Base-by-base conservation (phyloP, 2,113 vertebrate species). In the Lepidothrix coronata region DNA sequence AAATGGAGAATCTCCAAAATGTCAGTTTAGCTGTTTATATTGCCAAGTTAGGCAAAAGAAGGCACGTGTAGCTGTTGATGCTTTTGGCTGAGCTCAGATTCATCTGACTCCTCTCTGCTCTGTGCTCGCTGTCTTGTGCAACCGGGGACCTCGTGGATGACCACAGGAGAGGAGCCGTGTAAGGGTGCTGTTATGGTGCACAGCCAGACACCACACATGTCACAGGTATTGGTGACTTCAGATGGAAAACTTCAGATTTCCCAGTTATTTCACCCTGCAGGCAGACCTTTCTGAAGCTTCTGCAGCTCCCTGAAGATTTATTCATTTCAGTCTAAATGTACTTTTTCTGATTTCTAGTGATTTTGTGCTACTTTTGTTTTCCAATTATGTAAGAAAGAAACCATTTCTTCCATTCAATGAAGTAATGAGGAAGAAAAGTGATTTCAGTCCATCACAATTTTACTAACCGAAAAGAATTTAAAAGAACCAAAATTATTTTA, bases 111-210 rank as follows among this genome's bases (percentile, higher is more conserved):
- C 28, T 58, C 5, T 54, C 48, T 74, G 28, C 73, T 67, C 39
- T 74, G 27, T 5, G 4, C 33, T 66, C 58, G 9, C 23, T 61
- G 28, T 73, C 14, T 73, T 84, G 28, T 87, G 41, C 74, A 80
- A 8, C 30, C 15, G 21, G 21, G n/a, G 16, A 27, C 33, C 28
- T 79, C 0, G 0, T 68, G 44, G 33, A 41, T 67, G 33, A 43
- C 43, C 21, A 30, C 11, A 57, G 54, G 72, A 86, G 20, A 63
- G 35, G 43, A 17, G 5, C 25, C 1, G 0, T 43, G 54, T 73
- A 30, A 88, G 49, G 8, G 21, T 28, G 33, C 31, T 52, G 27
- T 15, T 54, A 13, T 43, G 41, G 35, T 85, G 25, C 46, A 22
- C 46, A 78, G 46, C 39, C 51, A 35, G 61, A 57, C 15, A 66